Evolutionary conservation across 2,888 invertebrate species (phyloP).

Genomic region (Andrena minutula): DNA sequence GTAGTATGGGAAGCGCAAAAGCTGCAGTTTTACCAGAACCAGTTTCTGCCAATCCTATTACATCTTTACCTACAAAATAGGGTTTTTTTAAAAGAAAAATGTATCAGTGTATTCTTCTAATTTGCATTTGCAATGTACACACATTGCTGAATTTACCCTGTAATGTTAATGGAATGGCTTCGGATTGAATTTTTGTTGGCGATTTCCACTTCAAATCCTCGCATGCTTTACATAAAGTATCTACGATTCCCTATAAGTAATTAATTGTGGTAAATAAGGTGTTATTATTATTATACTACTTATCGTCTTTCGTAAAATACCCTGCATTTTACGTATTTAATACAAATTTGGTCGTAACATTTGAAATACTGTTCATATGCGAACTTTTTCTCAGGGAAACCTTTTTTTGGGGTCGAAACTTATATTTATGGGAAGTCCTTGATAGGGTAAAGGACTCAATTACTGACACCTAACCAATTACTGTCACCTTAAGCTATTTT

Average conservation of each 20-base stretch:
- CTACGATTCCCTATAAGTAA: slow-evolving; percentile 92
- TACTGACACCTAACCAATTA: too few relatives aligned
- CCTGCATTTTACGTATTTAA: too few relatives aligned
- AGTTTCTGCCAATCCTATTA: slow-evolving; percentile 92
- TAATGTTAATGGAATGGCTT: slow-evolving; percentile 96
- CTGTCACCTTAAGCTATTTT: too few relatives aligned
- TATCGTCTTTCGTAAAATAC: too few relatives aligned
- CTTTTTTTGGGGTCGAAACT: too few relatives aligned
- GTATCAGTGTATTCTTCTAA: slow-evolving; percentile 61
- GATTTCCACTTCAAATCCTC: slow-evolving; percentile 96
- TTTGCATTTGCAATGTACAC: slow-evolving; percentile 80
- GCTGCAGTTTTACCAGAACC: slow-evolving; percentile 99
- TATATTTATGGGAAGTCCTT: too few relatives aligned
- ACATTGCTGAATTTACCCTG: slow-evolving; percentile 87
- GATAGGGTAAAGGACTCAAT: too few relatives aligned
- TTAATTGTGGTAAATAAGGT: slow-evolving; percentile 18
- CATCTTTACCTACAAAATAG: slow-evolving; percentile 91
- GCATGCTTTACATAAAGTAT: slow-evolving; percentile 96
- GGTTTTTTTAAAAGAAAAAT: slow-evolving; percentile 83
- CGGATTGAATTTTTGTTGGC: slow-evolving; percentile 97
- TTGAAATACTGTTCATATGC: neutral
- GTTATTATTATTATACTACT: slow-evolving; percentile 9
- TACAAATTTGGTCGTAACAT: too few relatives aligned
- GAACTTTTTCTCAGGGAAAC: too few relatives aligned
- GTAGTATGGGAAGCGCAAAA: slow-evolving; percentile 98